These are phyloP conservation scores for Anabacerthia variegaticeps DNA, from an alignment of 2,797 vertebrate species.

Conservation along the genomic window DNA sequence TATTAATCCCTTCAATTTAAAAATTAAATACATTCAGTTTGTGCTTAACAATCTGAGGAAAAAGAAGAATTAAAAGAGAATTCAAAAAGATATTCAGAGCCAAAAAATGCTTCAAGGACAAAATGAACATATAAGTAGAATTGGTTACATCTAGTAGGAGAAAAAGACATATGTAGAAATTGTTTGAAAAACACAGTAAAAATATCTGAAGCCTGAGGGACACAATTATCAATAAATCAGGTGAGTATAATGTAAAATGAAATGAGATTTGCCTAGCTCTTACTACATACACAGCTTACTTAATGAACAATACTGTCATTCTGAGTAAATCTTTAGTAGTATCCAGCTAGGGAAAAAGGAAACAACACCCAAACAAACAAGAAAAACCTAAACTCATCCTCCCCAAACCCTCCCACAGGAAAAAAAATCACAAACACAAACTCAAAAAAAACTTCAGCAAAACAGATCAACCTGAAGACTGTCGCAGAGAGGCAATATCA, in stretches of 20 bases:
- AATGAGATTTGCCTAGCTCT: neutral
- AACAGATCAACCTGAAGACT: neutral
- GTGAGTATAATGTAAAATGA: neutral
- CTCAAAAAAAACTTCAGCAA: neutral
- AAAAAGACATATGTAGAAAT: neutral
- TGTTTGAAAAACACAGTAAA: neutral
- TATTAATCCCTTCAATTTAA: neutral
- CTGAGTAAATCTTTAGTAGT: neutral
- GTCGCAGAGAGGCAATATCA: neutral
- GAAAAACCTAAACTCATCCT: neutral
- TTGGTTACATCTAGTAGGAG: neutral
- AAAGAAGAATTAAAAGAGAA: neutral
- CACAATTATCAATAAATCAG: neutral
- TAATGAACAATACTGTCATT: neutral
- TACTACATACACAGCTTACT: neutral
- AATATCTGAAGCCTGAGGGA: neutral
- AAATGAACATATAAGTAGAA: neutral
- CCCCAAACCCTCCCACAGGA: neutral
- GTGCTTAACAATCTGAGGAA: neutral
- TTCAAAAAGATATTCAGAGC: neutral
- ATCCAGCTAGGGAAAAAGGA: neutral
- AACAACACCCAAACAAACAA: neutral
- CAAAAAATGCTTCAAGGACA: neutral
- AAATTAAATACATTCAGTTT: neutral
- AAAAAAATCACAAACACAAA: neutral